Base-by-base conservation (phyloP, 2,888 invertebrate genomes). In the Cyclophora punctaria region DNA sequence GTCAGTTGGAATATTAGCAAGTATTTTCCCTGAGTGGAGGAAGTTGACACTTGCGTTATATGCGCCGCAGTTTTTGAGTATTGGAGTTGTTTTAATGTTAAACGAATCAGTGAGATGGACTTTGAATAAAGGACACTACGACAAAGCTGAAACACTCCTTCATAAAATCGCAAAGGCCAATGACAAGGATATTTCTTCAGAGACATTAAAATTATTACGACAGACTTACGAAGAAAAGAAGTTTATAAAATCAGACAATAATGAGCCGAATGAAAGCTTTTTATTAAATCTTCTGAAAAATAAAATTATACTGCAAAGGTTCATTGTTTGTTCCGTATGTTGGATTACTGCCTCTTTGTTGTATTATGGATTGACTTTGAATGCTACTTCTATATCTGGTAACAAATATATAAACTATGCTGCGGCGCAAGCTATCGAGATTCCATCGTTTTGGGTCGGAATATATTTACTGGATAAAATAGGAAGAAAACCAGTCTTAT, bases 101-200 rank as follows among this genome's bases (percentile, higher is more conserved):
- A 90, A 92, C 0, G 93, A 93, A 75, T 92, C 92, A 34, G 83
- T 92, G 7, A 83, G 94, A 55, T 94, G 94, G 94, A 82, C 93
- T 35, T 70, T 93, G 37, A 90, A 91, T 40, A 91, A 91, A 62
- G 90, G 90, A 3, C 83, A 89, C 54, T 83, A 86, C 50, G 86
- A 90, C 5, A 89, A 91, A 57, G 92, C 92, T 0, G 89, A 90
- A 56, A 69, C 67, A 7, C 89, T 92, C 5, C 73, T 92, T 34
- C 80, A 81, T 33, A 85, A 80, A 56, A 90, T 92, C 7, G 90
- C 92, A 0, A 77, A 72, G 57, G 74, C 90, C 0, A 92, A 92
- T 56, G 83, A 83, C 0, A 60, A 46, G 49, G 4, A 51, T 7
- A 34, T 67, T 35, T 62, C 59, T 2, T 56, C 60, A 5, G 58